Evolutionary conservation across 2,113 vertebrate species (phyloP), one percentile per base, ranked within the genome.

Genomic region (Shinisaurus crocodilurus): DNA sequence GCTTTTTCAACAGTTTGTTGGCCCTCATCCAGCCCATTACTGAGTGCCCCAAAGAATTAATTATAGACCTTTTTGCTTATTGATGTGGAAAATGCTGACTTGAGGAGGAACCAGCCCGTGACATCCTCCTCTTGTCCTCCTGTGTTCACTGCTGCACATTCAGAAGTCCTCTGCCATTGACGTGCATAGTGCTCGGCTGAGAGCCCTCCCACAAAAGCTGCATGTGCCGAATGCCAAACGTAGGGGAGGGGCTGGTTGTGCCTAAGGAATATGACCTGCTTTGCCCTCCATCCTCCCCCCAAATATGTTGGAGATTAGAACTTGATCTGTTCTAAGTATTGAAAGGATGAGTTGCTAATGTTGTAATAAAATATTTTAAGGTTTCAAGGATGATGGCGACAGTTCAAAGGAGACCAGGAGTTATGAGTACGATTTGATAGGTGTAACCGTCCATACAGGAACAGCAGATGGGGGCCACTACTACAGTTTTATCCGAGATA

Each of bases 401-500:
- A 98, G 98, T 93, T 89, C 97, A 1, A 98, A 98, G 92, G 97
- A 97, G 74, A 97, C 98, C 0, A 98, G 99, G 96, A 99, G 99
- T 96, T 99, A 99, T 1, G 99, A 99, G 93, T 99, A 99, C 37
- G 99, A 99, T 96, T 98, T 99, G 91, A 99, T 99, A 85, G 99
- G 99, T 0, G 99, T 99, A 70, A 99, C 99, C 0, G 99, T 99
- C 90, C 99, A 99, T 96, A 99, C 99, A 5, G 99, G 99, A 82
- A 99, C 99, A 1, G 99, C 99, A 5, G 99, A 99, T 81, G 99
- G 99, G 34, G 99, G 99, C 0, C 99, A 99, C 94, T 99, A 99
- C 96, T 99, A 99, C 95, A 99, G 99, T 95, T 99, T 99, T 93
- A 99, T 99, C 95, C 96, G 99, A 87, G 99, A 99, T 95, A 99